Percentiles rank a stretch among this genome's conserved stretches.
Evolutionary conservation across 2,888 invertebrate genomes (phyloP).

Genomic region (Mesorhabditis spiculigera): DNA sequence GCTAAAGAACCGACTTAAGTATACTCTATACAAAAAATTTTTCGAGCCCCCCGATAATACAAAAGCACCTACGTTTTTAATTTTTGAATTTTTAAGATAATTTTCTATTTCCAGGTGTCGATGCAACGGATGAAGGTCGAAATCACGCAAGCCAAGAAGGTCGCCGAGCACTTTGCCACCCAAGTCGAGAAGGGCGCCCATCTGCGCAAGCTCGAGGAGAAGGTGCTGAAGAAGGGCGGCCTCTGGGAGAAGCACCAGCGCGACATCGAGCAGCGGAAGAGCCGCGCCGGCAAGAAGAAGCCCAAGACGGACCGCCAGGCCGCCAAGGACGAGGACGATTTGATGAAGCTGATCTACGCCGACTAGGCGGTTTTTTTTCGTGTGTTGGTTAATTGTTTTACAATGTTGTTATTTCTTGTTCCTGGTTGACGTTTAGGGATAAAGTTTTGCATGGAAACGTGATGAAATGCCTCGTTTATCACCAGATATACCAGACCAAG

Average conservation of each 20-base stretch:
- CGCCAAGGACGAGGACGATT: slow-evolving; percentile 21
- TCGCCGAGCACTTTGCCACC: slow-evolving; percentile 79
- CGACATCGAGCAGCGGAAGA: slow-evolving; percentile 46
- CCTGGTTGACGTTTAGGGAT: not conserved
- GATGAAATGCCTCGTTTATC: too few relatives aligned
- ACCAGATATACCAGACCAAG: too few relatives aligned
- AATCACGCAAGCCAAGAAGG: slow-evolving; percentile 84
- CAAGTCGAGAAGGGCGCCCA: slow-evolving; percentile 59
- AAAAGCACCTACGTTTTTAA: not conserved
- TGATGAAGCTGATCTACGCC: slow-evolving; percentile 42
- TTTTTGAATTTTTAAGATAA: too few relatives aligned
- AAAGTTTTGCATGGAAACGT: not conserved
- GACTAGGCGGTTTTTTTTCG: slow-evolving; percentile 6
- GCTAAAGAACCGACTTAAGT: too few relatives aligned
- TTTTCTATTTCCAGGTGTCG: not conserved
- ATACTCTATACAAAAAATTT: too few relatives aligned
- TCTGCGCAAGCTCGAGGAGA: slow-evolving; percentile 52
- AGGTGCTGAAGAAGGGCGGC: slow-evolving; percentile 51
- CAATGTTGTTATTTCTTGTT: not conserved
- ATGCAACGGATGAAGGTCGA: slow-evolving; percentile 67
- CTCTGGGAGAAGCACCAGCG: slow-evolving; percentile 49
- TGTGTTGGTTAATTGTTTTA: not conserved
- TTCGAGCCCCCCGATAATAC: too few relatives aligned
- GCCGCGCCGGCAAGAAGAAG: slow-evolving; percentile 21
- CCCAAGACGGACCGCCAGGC: slow-evolving; percentile 23